Base-by-base conservation (phyloP, 2,113 vertebrate species). In the Xiphophorus maculatus region DNA sequence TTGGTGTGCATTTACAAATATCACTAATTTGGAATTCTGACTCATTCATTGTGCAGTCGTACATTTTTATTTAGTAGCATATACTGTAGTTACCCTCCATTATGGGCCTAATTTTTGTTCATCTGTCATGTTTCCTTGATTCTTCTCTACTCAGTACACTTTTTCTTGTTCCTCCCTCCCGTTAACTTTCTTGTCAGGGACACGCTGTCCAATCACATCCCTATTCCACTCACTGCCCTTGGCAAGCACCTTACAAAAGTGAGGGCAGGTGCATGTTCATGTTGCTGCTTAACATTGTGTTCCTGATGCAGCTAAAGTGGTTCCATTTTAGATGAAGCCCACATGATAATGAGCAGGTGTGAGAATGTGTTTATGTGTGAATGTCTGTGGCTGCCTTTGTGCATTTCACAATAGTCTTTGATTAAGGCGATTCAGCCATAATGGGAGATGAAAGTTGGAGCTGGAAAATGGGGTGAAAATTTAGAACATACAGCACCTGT, bases 291-390 rank as follows among this genome's bases (percentile, higher is more conserved):
- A 88, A 88, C 90, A 48, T 73, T 17, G 69, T 64, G 72, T 85
- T 86, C 73, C 82, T 85, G 76, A 76, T 79, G 60, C 33, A 51
- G 75, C 73, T 58, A 68, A 83, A 78, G 65, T 64, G 71, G 28
- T 25, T 74, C 84, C 70, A 37, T 88, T 87, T 87, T 73, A 69
- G 63, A 79, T 87, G 77, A 81, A 70, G 65, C 60, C 79, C 70
- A 73, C 68, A 74, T 82, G 89, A 72, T 89, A 90, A 93, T 90
- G 88, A 90, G 64, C 84, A 89, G 85, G 79, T 82, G 84, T 73
- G 69, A 60, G 84, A 58, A 76, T 70, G 83, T 80, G 87, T 89
- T 82, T 83, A 71, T 70, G 81, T 63, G 75, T 30, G 73, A 69
- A 70, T 61, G 66, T 71, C 78, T 64, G 22, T 63, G 66, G 33